Evolutionary conservation across 2,888 invertebrate genomes (phyloP), one percentile per base, ranked within the genome.

Genomic region (Dryomyza anilis): DNA sequence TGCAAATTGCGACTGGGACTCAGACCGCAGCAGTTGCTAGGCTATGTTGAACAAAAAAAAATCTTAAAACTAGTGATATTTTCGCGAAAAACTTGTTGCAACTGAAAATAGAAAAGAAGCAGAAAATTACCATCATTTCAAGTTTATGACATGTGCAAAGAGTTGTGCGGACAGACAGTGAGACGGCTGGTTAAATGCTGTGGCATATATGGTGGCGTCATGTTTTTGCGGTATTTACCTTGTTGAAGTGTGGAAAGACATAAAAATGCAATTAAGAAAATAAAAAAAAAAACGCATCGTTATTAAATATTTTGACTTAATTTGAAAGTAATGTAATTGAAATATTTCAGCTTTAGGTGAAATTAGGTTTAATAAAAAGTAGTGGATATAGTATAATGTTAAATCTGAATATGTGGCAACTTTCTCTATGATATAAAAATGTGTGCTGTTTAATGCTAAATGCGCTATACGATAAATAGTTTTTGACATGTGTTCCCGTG

Each of bases 281-380:
- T 29, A 58, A n/a, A 21, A 14, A 8, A 14, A n/a, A 27, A 30
- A 53, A 8, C 33, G 12, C n/a, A n/a, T n/a, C 23, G 7, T 8
- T 50, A 25, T n/a, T 39, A 50, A 29, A 58, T 45, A 58, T 58
- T 45, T 43, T 58, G 45, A 58, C 27, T 58, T 45, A 45, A 29
- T 58, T 29, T 27, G 29, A 58, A 45, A 29, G 29, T 29, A 33
- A 16, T 4, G 3, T 7, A 7, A 33, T 30, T 55, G 16, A 30
- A 53, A 16, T 16, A 53, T 50, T 50, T 50, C 10, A 16, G 12
- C 46, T 10, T 16, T 19, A 19, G 46, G 21, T 3, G 46, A 19
- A 39, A 16, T 46, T 10, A 10, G n/a, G n/a, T n/a, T n/a, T n/a
- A n/a, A n/a, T n/a, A n/a, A n/a, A n/a, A n/a, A n/a, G n/a, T n/a